Conservation (phyloP, 2,113 vertebrate species). For the Camelus dromedarius region DNA sequence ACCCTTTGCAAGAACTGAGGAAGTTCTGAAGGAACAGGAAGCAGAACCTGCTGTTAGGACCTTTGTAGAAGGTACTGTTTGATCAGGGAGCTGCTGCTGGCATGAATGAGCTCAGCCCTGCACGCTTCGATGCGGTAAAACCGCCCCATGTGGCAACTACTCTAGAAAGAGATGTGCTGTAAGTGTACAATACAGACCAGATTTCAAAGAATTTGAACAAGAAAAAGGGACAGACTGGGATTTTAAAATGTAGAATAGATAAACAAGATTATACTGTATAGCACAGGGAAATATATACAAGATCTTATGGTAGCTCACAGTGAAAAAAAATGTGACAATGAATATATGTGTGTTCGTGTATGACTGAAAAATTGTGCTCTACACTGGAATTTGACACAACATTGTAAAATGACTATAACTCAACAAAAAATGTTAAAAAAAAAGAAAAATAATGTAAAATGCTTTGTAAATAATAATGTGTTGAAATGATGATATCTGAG, state of each 20-base stretch:
- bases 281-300: too few relatives aligned
- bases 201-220: background rate
- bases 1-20: background rate
- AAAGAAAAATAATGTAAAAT: background rate
- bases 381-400: too few relatives aligned
- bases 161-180: background rate
- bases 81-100: background rate
- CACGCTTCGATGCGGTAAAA: rapidly evolving
- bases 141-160: rapidly evolving
- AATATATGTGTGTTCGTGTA: too few relatives aligned
- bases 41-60: background rate
- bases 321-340: too few relatives aligned
- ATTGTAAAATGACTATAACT: too few relatives aligned
- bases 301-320: too few relatives aligned
- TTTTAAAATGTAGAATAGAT: too few relatives aligned
- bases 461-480: background rate
- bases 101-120: background rate
- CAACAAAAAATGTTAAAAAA: too few relatives aligned
- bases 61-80: background rate
- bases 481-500: background rate
- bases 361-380: too few relatives aligned
- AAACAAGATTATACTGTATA: too few relatives aligned
- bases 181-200: rapidly evolving
- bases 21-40: background rate
- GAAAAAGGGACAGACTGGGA: too few relatives aligned